Evolutionary conservation across 2,888 invertebrate genomes (phyloP).

Genomic region (Cosmopolites sordidus): DNA sequence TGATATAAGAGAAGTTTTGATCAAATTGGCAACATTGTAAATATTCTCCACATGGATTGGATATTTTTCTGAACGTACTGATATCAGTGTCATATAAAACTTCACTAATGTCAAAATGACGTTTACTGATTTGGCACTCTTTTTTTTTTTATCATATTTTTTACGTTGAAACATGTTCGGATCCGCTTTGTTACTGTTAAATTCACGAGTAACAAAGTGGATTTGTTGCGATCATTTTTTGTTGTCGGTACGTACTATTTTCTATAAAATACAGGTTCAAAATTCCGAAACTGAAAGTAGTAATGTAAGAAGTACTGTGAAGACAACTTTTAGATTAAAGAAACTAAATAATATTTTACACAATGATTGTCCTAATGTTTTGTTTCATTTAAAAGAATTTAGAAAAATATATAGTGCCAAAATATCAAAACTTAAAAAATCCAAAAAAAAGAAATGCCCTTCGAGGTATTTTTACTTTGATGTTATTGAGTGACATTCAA

Average conservation of each 20-base stretch:
- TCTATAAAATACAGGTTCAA: slow-evolving; percentile 8
- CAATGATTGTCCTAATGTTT: not conserved
- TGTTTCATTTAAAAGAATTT: slow-evolving; percentile 14
- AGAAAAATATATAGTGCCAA: not conserved
- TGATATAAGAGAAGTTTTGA: not conserved
- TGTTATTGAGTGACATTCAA: no score
- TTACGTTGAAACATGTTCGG: no score
- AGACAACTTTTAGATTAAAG: not conserved
- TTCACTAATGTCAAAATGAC: no score
- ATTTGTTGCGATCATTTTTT: not conserved
- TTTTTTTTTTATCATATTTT: no score
- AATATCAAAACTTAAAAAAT: not conserved
- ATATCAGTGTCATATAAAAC: no score
- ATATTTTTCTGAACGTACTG: no score
- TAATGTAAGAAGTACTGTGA: slow-evolving; percentile 16
- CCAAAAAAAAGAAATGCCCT: not conserved
- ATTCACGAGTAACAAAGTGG: no score
- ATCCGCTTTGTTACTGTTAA: no score
- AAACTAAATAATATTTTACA: slow-evolving; percentile 11
- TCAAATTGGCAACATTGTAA: not conserved
- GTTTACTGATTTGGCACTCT: no score
- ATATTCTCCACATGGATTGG: no score
- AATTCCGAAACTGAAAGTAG: slow-evolving; percentile 2
- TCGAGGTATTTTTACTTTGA: slow-evolving; percentile 4
- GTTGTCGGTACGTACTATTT: not conserved